Conservation (phyloP, 1,140 invertebrate species). For the Araneus ventricosus region DNA sequence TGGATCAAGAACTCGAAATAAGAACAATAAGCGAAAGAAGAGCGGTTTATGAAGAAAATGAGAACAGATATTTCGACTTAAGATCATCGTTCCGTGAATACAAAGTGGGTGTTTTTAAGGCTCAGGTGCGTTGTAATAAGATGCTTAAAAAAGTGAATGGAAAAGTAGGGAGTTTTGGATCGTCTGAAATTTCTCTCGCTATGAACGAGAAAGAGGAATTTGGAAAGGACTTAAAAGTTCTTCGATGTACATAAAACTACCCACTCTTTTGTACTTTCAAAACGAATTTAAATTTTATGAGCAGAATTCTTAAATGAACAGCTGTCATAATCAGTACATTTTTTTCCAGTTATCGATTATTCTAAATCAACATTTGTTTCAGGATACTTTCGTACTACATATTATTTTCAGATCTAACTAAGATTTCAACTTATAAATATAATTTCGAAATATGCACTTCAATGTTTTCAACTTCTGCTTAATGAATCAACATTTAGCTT, state of each 20-base stretch:
- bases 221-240: slow-evolving; percentile 1
- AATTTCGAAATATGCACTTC: no score
- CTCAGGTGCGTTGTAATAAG: slow-evolving; percentile 67
- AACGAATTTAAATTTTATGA: slow-evolving; percentile 22
- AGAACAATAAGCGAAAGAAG: not conserved
- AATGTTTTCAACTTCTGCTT: no score
- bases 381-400: no score
- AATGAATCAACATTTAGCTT: no score
- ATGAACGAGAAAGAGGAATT: not conserved
- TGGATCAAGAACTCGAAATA: not conserved
- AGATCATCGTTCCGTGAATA: slow-evolving; percentile 60
- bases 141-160: slow-evolving; percentile 61
- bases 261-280: not conserved
- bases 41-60: slow-evolving; percentile 62
- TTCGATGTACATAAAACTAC: slow-evolving; percentile 9
- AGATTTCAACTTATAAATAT: no score
- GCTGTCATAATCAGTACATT: not conserved
- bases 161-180: slow-evolving; percentile 7
- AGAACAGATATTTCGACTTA: slow-evolving; percentile 68
- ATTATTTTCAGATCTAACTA: no score
- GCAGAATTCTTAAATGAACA: not conserved
- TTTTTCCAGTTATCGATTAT: not conserved
- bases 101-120: slow-evolving; percentile 67
- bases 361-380: no score
- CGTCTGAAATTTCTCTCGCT: not conserved